A percentile compares a stretch with the other conserved stretches of the same genome.
These are phyloP conservation scores for Caenorhabditis angaria DNA, from an alignment of 2,888 invertebrate species.

Conservation along the genomic window DNA sequence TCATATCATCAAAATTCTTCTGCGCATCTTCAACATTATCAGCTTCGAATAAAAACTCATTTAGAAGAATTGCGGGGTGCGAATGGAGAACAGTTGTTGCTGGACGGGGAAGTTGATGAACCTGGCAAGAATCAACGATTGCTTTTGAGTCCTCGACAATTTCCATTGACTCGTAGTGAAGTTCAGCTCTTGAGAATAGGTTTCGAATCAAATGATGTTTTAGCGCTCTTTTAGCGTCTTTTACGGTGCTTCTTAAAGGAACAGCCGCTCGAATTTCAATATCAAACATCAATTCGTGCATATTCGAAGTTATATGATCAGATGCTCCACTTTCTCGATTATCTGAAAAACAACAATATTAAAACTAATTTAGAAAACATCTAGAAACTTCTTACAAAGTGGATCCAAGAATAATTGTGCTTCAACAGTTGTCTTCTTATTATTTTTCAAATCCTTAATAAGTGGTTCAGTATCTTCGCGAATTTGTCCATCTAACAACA, in stretches of 20 bases:
- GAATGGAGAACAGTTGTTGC: conserved; percentile 49
- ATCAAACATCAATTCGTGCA: conserved; percentile 50
- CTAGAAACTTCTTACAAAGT: conserved; percentile 28
- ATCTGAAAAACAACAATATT: conserved; percentile 28
- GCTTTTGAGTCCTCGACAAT: conserved; percentile 39
- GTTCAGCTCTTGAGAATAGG: conserved; percentile 52
- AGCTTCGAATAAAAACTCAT: conserved; percentile 58
- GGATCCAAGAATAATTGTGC: conserved; percentile 51
- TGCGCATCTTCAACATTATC: conserved; percentile 59
- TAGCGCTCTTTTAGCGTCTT: conserved; percentile 50
- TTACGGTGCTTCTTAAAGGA: conserved; percentile 48
- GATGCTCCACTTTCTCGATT: conserved; percentile 39
- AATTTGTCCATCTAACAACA: conserved; percentile 50
- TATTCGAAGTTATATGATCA: conserved; percentile 33
- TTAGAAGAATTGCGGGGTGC: conserved; percentile 52
- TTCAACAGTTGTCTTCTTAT: conserved; percentile 52
- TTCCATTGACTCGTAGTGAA: conserved; percentile 62
- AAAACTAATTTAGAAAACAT: not conserved
- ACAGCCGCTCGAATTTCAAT: conserved; percentile 58
- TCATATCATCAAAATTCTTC: conserved; percentile 57
- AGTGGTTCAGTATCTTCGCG: conserved; percentile 48
- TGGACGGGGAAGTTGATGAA: conserved; percentile 52
- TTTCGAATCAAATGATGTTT: conserved; percentile 56
- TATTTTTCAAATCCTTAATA: conserved; percentile 56
- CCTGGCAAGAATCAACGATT: conserved; percentile 18